Base-by-base conservation (phyloP, 2,888 invertebrate genomes). In the Geophilus truncorum region DNA sequence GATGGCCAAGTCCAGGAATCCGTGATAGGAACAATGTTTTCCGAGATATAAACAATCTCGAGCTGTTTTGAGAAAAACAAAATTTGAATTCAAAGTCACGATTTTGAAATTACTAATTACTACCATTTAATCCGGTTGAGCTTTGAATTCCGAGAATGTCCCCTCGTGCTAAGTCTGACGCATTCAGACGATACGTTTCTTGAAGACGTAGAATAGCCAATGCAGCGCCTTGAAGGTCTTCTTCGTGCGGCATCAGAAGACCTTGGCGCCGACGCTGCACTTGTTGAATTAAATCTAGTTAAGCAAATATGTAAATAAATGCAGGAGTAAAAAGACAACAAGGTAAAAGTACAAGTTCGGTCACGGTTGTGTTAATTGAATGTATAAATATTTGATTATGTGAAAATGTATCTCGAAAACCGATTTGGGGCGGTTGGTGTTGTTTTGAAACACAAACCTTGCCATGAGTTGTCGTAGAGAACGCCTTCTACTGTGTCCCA, bases 31-130 rank as follows among this genome's bases (percentile, higher is more conserved):
- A 10, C 86, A 84, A 81, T 87, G 86, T 78, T 86, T 84, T 9
- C 87, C 87, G 80, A 87, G 84, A 83, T 84, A 86, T 80, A 86
- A 83, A 81, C 87, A 86, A 82, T 87, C 87, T 10, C 85, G 84
- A 5, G 86, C 86, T 80, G 82, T 78, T 36, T 25, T 4, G 6
- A 40, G 10, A 9, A 51, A 3, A 77, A 70, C 77, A 25, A 45
- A 57, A 21, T 23, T 40, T 77, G 9, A 28, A 0, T 78, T 21
- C 7, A 25, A 62, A 1, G 3, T 28, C 12, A 18, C 23, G 28
- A 25, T 23, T 51, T 12, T 6, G 4, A 75, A 70, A 62, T 45
- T 23, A 4, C 6, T 3, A 40, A 9, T 23, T n/a, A n/a, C n/a
- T 28, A 77, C 81, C 70, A 34, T 77, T 77, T 36, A 81, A 57